A percentile compares a stretch with the other conserved stretches of the same genome.
Evolutionary conservation across 2,113 vertebrate species (phyloP).

Genomic region (Acrocephalus kingi): DNA sequence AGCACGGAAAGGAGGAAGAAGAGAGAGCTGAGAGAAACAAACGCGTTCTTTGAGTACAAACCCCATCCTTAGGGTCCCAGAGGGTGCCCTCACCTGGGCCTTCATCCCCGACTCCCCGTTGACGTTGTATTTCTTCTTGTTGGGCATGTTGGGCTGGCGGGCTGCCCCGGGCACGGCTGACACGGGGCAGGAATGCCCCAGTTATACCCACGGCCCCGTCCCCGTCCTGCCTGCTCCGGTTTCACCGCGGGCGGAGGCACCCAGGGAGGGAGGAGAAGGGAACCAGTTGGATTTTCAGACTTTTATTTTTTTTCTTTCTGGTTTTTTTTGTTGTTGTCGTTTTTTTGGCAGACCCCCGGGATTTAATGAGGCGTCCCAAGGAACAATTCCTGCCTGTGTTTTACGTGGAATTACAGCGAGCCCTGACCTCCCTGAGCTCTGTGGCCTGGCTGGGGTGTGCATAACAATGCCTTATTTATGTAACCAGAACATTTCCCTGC

Average conservation of each 20-base stretch:
- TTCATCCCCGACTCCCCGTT: conserved; percentile 66
- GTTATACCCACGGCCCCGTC: conserved; percentile 65
- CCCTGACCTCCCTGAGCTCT: conserved; percentile 41
- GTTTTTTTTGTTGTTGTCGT: not conserved
- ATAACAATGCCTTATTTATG: conserved; percentile 72
- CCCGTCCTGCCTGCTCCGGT: conserved; percentile 63
- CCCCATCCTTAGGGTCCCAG: fast-evolving
- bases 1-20: too few relatives aligned
- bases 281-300: not conserved
- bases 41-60: fast-evolving
- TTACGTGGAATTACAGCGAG: not conserved
- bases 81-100: conserved; percentile 76
- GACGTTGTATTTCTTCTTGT: conserved; percentile 78
- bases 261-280: not conserved
- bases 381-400: conserved; percentile 37
- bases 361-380: conserved; percentile 50
- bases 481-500: conserved; percentile 53
- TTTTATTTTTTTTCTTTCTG: not conserved
- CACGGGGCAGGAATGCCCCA: not conserved
- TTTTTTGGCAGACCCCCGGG: not conserved
- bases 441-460: conserved; percentile 24
- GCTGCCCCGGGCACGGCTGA: not conserved
- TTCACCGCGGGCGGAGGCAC: not conserved
- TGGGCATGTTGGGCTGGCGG: conserved; percentile 52
- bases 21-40: fast-evolving